Conservation (phyloP, 2,797 vertebrate genomes). For the Lagorchestes hirsutus region DNA sequence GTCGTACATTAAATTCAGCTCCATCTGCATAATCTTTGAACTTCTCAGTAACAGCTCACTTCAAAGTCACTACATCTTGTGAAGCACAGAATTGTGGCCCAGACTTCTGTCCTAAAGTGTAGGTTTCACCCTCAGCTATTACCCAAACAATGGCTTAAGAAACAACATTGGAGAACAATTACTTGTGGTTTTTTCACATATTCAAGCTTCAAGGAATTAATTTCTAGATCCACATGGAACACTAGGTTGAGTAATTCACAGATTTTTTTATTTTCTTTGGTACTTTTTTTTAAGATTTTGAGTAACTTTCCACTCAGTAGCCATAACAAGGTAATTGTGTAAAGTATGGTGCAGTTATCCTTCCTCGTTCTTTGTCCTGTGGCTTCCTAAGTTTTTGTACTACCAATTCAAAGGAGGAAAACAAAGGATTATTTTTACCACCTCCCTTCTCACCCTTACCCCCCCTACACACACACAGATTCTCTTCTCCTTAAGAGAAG, state of each 20-base stretch:
- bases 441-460: neutral
- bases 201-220: slow-evolving; percentile 10
- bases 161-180: neutral
- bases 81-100: neutral
- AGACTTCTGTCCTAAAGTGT: neutral
- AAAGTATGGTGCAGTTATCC: neutral
- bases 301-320: slow-evolving; percentile 1
- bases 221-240: neutral
- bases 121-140: neutral
- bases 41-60: neutral
- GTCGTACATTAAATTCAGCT: neutral
- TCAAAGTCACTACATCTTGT: neutral
- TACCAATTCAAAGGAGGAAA: neutral
- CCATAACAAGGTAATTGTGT: neutral
- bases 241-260: neutral
- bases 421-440: neutral
- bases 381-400: neutral
- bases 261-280: neutral
- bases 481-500: neutral
- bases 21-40: neutral
- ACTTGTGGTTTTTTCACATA: neutral
- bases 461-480: neutral
- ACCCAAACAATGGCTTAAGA: neutral
- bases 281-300: neutral
- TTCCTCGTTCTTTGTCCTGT: neutral